Conservation (phyloP, 2,888 invertebrate genomes). For the Apoderus coryli region DNA sequence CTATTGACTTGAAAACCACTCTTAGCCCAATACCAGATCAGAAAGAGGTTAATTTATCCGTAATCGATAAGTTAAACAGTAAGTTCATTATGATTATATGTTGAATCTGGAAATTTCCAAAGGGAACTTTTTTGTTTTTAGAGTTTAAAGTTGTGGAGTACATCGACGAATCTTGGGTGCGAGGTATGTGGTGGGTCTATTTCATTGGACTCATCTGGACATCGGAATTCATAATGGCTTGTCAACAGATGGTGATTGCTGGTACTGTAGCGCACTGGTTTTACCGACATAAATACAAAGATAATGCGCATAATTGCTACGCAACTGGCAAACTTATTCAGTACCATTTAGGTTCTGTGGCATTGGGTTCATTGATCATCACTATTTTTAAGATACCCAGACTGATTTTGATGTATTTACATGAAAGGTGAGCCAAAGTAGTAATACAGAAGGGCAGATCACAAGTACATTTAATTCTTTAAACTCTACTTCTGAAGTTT, state of each 20-base stretch:
- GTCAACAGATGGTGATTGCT: conserved; percentile 87
- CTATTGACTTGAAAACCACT: conserved; percentile 4
- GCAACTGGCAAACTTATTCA: conserved; percentile 62
- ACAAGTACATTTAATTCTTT: too few species aligned
- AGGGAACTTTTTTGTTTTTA: conserved; percentile 24
- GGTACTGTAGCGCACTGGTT: conserved; percentile 92
- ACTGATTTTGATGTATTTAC: conserved; percentile 74
- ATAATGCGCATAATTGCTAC: conserved; percentile 50
- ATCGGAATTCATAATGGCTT: conserved; percentile 85
- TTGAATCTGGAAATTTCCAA: conserved; percentile 5
- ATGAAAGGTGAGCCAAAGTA: conserved; percentile 47
- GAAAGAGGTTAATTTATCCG: conserved; percentile 17
- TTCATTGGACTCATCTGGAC: conserved; percentile 84
- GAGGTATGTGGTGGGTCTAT: conserved; percentile 92
- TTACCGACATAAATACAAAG: conserved; percentile 60
- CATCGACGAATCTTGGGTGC: conserved; percentile 62
- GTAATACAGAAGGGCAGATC: conserved; percentile 1
- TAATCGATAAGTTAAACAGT: conserved; percentile 22
- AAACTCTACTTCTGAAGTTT: too few species aligned
- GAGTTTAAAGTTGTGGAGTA: conserved; percentile 56
- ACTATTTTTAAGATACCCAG: conserved; percentile 86
- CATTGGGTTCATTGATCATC: conserved; percentile 86
- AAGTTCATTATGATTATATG: conserved; percentile 10
- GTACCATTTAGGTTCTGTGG: conserved; percentile 90
- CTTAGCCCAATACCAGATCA: conserved; percentile 10